Evolutionary conservation across 2,888 invertebrate genomes (phyloP).

Genomic region (Ametastegia equiseti): DNA sequence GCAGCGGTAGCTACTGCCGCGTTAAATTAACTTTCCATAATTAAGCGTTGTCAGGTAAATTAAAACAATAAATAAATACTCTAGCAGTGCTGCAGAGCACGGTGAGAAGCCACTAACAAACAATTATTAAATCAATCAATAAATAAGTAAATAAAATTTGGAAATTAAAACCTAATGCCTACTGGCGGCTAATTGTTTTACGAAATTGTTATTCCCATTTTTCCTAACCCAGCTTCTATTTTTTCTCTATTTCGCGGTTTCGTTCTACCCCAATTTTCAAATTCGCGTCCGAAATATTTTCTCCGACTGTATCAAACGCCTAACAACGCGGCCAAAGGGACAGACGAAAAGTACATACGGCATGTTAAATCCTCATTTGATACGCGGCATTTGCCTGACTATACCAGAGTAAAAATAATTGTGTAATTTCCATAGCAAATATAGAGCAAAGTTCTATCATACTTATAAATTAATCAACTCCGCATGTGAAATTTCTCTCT

Average conservation of each 20-base stretch:
- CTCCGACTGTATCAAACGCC: not conserved
- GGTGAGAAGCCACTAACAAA: not conserved
- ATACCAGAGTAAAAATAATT: conserved; percentile 20
- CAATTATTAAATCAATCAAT: not conserved
- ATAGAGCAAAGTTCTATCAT: conserved; percentile 38
- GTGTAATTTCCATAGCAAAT: conserved; percentile 45
- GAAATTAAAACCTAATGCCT: not conserved
- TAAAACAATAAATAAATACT: conserved; percentile 73
- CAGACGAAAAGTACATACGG: not conserved
- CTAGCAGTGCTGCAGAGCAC: not conserved
- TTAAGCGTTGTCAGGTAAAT: conserved; percentile 70
- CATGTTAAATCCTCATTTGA: conserved; percentile 40
- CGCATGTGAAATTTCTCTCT: not conserved
- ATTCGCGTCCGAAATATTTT: conserved; percentile 4
- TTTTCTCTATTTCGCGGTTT: conserved; percentile 37
- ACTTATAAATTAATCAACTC: conserved; percentile 47
- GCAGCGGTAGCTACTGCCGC: conserved; percentile 24
- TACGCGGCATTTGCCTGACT: conserved; percentile 39
- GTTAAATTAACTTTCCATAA: conserved; percentile 71
- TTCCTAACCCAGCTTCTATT: not conserved
- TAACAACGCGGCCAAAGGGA: not conserved
- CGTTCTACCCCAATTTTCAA: not conserved
- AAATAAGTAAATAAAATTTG: not conserved
- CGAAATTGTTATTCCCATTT: not conserved
- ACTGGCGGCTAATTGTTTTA: not conserved